Evolutionary conservation across 2,888 invertebrate genomes (phyloP).

Genomic region (Smittia aterrima): DNA sequence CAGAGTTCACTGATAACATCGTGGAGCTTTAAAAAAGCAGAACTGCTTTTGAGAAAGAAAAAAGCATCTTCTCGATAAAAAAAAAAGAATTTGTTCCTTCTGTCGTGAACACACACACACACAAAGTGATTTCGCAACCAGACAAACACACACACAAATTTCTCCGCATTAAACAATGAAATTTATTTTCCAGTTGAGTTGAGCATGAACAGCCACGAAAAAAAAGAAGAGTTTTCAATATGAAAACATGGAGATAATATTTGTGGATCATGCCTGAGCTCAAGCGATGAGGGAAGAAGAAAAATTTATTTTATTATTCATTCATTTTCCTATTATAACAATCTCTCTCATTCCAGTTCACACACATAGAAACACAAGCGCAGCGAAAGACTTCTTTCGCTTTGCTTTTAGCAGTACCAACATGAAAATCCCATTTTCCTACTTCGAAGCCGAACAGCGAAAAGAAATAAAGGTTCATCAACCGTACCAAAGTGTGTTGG

Average conservation of each 20-base stretch:
- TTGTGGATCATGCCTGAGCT: not conserved
- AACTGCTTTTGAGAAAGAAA: too few species aligned
- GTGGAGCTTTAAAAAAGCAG: too few species aligned
- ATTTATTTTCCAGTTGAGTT: conserved; percentile 23
- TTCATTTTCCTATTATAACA: conserved; percentile 26
- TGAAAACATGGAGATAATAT: conserved; percentile 31
- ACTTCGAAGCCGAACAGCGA: not conserved
- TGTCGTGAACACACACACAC: not conserved
- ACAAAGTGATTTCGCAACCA: not conserved
- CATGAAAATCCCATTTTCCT: conserved; percentile 28
- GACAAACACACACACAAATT: not conserved
- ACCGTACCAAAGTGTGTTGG: not conserved
- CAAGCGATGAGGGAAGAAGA: not conserved
- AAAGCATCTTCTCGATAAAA: not conserved
- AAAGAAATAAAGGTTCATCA: conserved; percentile 12
- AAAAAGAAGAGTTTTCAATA: conserved; percentile 33
- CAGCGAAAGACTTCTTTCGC: not conserved
- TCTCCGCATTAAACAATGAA: conserved; percentile 28
- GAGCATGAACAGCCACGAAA: conserved; percentile 12
- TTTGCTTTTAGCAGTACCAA: not conserved
- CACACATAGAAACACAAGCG: not conserved
- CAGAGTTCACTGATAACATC: too few species aligned
- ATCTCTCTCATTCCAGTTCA: not conserved
- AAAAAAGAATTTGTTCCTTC: not conserved
- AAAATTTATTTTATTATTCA: conserved; percentile 34